Conservation (phyloP, 2,113 vertebrate species). For the Xerus inauris region DNA sequence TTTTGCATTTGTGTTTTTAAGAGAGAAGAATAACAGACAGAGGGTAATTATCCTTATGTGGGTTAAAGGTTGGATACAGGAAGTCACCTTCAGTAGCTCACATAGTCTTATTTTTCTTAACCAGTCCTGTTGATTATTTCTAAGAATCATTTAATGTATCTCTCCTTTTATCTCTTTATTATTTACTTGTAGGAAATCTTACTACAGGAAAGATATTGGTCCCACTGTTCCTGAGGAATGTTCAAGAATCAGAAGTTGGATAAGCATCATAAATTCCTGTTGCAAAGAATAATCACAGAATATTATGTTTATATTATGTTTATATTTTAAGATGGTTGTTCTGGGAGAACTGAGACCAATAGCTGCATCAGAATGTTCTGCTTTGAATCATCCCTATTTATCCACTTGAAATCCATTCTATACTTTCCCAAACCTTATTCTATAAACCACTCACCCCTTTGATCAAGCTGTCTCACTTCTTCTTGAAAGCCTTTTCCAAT, state of each 20-base stretch:
- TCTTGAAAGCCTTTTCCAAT: background rate
- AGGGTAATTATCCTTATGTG: background rate
- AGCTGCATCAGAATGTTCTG: background rate
- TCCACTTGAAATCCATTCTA: background rate
- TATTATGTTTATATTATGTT: too few relatives aligned
- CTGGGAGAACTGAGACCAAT: background rate
- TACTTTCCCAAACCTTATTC: background rate
- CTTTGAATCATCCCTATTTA: background rate
- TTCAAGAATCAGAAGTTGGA: background rate
- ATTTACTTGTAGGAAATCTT: background rate
- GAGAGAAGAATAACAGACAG: background rate
- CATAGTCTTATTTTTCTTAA: background rate
- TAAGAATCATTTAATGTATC: background rate
- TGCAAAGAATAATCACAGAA: background rate
- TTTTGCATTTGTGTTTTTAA: background rate
- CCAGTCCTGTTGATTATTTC: background rate
- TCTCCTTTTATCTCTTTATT: background rate
- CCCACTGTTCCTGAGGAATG: background rate
- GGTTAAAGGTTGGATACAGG: background rate
- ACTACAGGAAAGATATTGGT: background rate
- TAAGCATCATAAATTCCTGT: background rate
- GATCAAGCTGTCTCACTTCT: background rate
- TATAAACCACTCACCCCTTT: background rate
- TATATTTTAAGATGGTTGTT: background rate
- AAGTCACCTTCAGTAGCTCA: background rate